Evolutionary conservation across 37 sponge, comb jelly and placozoan species (phyloP), one percentile per base, ranked within the genome.

Genomic region (Sycon ciliatum): DNA sequence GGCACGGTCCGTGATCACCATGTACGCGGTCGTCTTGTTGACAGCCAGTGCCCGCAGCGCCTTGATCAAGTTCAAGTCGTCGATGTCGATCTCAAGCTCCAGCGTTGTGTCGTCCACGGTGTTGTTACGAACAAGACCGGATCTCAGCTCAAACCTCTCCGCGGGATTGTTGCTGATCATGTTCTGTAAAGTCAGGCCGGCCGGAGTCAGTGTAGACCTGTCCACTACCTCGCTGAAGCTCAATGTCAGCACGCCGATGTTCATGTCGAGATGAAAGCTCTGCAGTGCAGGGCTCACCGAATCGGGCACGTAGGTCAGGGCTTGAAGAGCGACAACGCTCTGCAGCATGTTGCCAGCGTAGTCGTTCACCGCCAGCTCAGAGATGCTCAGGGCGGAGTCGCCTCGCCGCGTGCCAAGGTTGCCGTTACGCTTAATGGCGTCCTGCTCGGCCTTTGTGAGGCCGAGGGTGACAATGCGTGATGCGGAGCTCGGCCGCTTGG

Each of bases 31-130:
- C 4, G 39, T 24, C 27, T 79, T 76, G 39, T 67, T 87, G 35
- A 68, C 86, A 27, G 56, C 67, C 4, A 32, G 62, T 11, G 32
- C 0, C 39, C 67, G 34, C 4, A 76, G 36, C 22, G 38, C 34
- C 39, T 92, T 92, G 73, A 92, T 75, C 3, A 22, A 69, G 69
- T 92, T 92, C 38, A 92, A 67, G 67, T 92, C 93, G 71, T 76
- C 23, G 22, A 27, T 69, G 27, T 80, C 83, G 13, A 92, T 77
- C n/a, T n/a, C n/a, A n/a, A n/a, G n/a, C n/a, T n/a, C n/a, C n/a
- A n/a, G n/a, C n/a, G n/a, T n/a, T n/a, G n/a, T n/a, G n/a, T n/a
- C n/a, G n/a, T n/a, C n/a, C n/a, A n/a, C n/a, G n/a, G n/a, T n/a
- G n/a, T n/a, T n/a, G n/a, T n/a, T n/a, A n/a, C n/a, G n/a, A n/a